These are phyloP conservation scores for Clostera curtula DNA, from an alignment of 2,888 invertebrate species.

Conservation along the genomic window DNA sequence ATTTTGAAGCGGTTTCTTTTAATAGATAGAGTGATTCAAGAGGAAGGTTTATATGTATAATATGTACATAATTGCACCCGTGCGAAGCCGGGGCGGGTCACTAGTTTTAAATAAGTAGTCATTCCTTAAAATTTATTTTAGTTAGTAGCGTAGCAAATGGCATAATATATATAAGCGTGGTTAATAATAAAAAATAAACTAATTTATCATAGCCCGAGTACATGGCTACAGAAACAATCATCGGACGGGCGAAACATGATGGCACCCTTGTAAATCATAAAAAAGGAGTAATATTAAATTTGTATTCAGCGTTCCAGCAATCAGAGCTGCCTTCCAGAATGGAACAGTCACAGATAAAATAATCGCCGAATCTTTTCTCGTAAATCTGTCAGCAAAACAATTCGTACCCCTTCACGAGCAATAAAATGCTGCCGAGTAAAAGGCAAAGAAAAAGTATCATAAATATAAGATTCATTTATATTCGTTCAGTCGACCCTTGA, in stretches of 20 bases:
- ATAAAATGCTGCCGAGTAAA: conserved; percentile 70
- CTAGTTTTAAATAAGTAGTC: too few relatives aligned
- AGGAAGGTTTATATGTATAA: too few relatives aligned
- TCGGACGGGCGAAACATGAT: conserved; percentile 15
- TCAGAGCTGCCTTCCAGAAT: conserved; percentile 40
- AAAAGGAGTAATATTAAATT: conserved; percentile 29
- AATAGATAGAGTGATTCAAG: too few relatives aligned
- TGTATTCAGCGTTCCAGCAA: conserved; percentile 33
- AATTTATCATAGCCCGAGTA: too few relatives aligned
- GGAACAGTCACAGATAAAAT: conserved; percentile 61
- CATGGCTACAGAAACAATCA: too few relatives aligned
- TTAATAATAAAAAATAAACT: too few relatives aligned
- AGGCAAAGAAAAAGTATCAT: conserved; percentile 68
- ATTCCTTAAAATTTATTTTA: too few relatives aligned
- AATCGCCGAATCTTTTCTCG: conserved; percentile 69
- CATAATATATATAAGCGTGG: too few relatives aligned
- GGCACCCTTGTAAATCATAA: conserved; percentile 28
- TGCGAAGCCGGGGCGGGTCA: too few relatives aligned
- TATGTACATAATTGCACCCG: too few relatives aligned
- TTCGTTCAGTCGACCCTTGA: conserved; percentile 64
- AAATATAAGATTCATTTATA: conserved; percentile 75
- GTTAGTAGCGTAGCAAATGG: too few relatives aligned
- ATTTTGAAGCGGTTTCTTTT: too few relatives aligned
- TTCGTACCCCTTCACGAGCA: conserved; percentile 74
- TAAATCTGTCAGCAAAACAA: conserved; percentile 74